phyloP scores from a whole-genome alignment of 2,888 invertebrate species.

The Idaea aversata region DNA sequence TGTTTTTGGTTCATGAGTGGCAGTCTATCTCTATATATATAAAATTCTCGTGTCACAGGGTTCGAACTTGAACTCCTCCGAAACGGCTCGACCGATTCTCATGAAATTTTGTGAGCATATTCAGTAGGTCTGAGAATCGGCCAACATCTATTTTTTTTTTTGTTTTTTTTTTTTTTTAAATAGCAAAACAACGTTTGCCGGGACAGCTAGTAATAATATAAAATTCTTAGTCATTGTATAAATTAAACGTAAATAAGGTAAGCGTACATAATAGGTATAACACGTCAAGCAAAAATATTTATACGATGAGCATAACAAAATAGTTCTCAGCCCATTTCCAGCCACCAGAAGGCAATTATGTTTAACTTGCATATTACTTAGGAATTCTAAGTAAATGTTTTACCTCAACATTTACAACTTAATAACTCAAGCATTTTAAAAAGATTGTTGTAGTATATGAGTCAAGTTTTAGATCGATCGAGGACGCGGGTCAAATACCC shows the following conservation, averaged over 20 bases:
- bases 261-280: background rate
- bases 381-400: background rate
- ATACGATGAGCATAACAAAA: conserved; percentile 1
- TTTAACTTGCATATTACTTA: background rate
- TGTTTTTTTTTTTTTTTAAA: too few relatives aligned
- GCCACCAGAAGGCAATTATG: background rate
- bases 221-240: background rate
- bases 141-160: too few relatives aligned
- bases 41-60: too few relatives aligned
- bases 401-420: conserved; percentile 1
- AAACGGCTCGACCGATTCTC: too few relatives aligned
- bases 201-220: too few relatives aligned
- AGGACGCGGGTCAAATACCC: background rate
- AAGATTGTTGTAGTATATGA: background rate
- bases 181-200: too few relatives aligned
- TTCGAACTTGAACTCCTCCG: too few relatives aligned
- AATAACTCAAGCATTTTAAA: background rate
- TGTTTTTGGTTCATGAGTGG: too few relatives aligned
- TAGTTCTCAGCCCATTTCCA: background rate
- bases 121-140: too few relatives aligned
- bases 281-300: background rate
- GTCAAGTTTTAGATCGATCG: background rate
- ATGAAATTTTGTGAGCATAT: too few relatives aligned
- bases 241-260: background rate
- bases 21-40: too few relatives aligned